Base-by-base conservation (phyloP, 2,888 invertebrate genomes). In the Siphonodentalium dalli region DNA sequence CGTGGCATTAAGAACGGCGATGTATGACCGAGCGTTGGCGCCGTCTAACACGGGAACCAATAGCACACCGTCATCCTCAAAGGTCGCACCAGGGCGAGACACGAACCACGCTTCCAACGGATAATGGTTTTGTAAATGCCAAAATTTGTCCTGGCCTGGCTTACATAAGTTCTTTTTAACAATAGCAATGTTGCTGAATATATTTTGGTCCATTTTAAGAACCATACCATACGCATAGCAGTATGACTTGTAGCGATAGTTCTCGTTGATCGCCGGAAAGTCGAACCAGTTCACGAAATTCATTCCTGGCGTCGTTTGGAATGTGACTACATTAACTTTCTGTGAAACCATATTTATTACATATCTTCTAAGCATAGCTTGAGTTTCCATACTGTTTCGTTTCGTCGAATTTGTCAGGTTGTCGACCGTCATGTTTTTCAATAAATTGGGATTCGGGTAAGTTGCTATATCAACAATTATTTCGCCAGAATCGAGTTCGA, bases 31-130 rank as follows among this genome's bases (percentile, higher is more conserved):
- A 9, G 42, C 43, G 0, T 40, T 45, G 2, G 44, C 20, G 24
- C 65, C 69, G 44, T 74, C 66, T 6, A 72, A 52, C 20, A 70
- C 62, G 3, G 70, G 53, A n/a, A 58, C 41, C 23, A 74, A 40
- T 5, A 74, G 39, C 13, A 69, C 45, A 0, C 73, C 74, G 37
- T 72, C 73, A 40, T 74, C 74, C 41, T 71, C 70, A 4, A 15
- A 29, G 5, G n/a, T 53, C 3, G 49, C 63, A 5, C 53, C 54
- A 21, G 71, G 68, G 8, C 21, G 40, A 1, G 67, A 56, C 18
- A 67, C 61, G 44, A 73, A 73, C 54, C 63, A 60, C 6, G 69
- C 58, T 46, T 72, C 72, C 33, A 51, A 56, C 7, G 63, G 64
- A 37, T 63, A 71, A 37, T 68, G 65, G 24, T 62, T 47, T 6